Conservation (phyloP, 2,888 invertebrate genomes). For the Campopleginae sp. region DNA sequence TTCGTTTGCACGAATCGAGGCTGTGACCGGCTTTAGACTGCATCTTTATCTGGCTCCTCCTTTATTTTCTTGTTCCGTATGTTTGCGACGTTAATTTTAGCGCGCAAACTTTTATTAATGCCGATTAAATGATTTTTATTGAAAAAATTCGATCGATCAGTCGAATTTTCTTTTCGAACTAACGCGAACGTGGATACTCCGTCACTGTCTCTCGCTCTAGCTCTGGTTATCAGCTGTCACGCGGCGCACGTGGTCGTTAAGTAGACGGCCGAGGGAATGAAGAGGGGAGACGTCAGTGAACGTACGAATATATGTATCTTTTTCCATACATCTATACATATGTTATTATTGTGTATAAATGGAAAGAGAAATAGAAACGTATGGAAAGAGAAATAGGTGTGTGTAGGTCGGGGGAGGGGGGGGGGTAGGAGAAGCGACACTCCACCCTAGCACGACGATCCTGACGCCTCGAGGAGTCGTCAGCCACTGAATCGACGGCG, state of each 20-base stretch:
- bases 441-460: conserved; percentile 86
- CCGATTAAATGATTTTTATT: neutral
- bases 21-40: conserved; percentile 31
- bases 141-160: neutral
- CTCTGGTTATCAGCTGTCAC: conserved; percentile 75
- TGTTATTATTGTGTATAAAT: neutral
- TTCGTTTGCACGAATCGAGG: conserved; percentile 54
- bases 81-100: neutral
- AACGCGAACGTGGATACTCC: neutral
- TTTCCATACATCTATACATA: neutral
- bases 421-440: conserved; percentile 82
- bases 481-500: conserved; percentile 79
- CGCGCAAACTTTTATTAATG: neutral
- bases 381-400: conserved; percentile 8
- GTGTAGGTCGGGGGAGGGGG: conserved; percentile 18
- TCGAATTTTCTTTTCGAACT: neutral
- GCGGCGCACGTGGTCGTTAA: conserved; percentile 84
- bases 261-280: conserved; percentile 77
- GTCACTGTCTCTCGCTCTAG: conserved; percentile 10
- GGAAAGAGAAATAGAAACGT: neutral
- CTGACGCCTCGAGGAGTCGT: conserved; percentile 81
- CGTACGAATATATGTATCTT: neutral
- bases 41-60: conserved; percentile 40
- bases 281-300: conserved; percentile 85
- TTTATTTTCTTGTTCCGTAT: neutral